Evolutionary conservation across 2,113 vertebrate species (phyloP).

Genomic region (Hipposideros armiger): DNA sequence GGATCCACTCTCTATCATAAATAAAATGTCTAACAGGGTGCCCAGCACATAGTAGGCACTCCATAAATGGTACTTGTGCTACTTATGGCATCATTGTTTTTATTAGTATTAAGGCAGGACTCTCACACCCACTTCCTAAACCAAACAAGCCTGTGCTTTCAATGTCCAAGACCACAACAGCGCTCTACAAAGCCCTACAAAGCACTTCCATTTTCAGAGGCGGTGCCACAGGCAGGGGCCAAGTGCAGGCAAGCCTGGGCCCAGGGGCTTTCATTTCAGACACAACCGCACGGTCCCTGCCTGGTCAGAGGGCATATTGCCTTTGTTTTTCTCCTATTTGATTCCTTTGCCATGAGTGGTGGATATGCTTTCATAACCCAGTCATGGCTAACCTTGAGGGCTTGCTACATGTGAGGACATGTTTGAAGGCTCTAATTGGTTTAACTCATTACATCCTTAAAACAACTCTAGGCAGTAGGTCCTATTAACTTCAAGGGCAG

Average conservation of each 20-base stretch:
- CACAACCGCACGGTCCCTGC: neutral
- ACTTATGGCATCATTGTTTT: neutral
- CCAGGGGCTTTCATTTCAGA: neutral
- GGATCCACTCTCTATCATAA: neutral
- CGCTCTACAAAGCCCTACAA: neutral
- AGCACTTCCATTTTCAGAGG: neutral
- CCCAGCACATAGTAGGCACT: neutral
- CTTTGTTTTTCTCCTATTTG: neutral
- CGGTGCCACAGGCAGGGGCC: accelerated
- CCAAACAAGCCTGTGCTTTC: neutral
- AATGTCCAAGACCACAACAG: neutral
- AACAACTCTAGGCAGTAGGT: neutral
- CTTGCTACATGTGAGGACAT: neutral
- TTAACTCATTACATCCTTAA: neutral
- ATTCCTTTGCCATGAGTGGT: neutral
- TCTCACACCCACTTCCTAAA: neutral
- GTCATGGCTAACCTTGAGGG: neutral
- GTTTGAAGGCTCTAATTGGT: neutral
- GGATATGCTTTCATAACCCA: neutral
- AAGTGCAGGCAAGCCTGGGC: neutral
- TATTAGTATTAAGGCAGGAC: neutral
- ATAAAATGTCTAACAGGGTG: neutral
- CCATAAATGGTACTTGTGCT: neutral
- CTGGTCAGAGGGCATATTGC: neutral
- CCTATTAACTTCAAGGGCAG: neutral